These are phyloP conservation scores for Tragulus kanchil DNA, from an alignment of 2,113 vertebrate genomes.

Conservation along the genomic window DNA sequence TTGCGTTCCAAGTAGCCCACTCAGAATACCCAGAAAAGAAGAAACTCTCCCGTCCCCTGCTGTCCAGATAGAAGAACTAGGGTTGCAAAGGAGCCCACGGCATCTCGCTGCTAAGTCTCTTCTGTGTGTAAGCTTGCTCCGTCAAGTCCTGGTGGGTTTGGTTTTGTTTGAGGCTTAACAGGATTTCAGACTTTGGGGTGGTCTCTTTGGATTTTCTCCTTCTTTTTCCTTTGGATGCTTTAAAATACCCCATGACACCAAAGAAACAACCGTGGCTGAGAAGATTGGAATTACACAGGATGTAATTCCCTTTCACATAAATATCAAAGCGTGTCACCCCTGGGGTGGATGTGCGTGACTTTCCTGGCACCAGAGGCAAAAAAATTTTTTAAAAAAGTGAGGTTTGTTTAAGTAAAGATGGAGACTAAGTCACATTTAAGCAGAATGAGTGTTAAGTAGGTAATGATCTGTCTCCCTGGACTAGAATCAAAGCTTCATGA, in stretches of 20 bases:
- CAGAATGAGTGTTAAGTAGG: background rate
- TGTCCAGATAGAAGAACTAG: background rate
- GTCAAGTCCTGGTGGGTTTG: conserved; percentile 85
- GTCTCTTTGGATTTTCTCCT: conserved; percentile 79
- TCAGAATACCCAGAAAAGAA: conserved; percentile 54
- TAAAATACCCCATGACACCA: background rate
- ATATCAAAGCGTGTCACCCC: conserved; percentile 37
- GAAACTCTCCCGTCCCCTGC: background rate
- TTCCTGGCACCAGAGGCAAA: conserved; percentile 47
- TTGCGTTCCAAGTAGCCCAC: background rate
- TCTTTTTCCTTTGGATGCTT: conserved; percentile 56
- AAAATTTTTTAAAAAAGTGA: background rate
- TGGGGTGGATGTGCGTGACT: background rate
- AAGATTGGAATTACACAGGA: conserved; percentile 79
- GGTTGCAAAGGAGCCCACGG: background rate
- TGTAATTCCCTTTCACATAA: conserved; percentile 80
- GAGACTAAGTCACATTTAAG: background rate
- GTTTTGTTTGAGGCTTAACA: conserved; percentile 87
- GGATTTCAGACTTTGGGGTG: conserved; percentile 85
- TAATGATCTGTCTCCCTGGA: background rate
- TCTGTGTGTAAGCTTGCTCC: conserved; percentile 80
- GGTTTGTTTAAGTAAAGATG: background rate
- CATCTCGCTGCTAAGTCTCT: conserved; percentile 54
- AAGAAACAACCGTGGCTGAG: conserved; percentile 73
- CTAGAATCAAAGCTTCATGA: background rate